Conservation (phyloP, 2,888 invertebrate genomes). For the Himalopsyche tibetana region DNA sequence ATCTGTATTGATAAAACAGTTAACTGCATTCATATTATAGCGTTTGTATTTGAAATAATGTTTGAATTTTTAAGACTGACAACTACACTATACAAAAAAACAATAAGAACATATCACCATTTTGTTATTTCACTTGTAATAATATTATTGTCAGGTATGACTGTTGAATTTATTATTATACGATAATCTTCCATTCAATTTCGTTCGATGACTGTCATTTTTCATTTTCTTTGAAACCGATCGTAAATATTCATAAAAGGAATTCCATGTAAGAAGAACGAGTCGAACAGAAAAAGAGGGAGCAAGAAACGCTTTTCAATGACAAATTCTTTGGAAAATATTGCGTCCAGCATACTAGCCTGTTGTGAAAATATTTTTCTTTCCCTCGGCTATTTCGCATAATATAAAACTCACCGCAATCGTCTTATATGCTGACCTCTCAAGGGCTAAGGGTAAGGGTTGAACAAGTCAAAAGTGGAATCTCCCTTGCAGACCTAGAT, state of each 20-base stretch:
- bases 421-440: constrained; percentile 52
- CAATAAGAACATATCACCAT: no score
- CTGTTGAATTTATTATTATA: constrained; percentile 4
- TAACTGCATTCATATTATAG: no score
- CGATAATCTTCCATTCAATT: constrained; percentile 49
- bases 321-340: constrained; percentile 62
- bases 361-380: constrained; percentile 56
- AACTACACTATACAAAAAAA: no score
- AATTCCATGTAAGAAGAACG: constrained; percentile 49
- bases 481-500: neutral
- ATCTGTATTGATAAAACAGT: no score
- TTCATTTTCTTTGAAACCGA: constrained; percentile 39
- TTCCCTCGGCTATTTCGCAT: constrained; percentile 45
- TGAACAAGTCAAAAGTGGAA: constrained; percentile 31
- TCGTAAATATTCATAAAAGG: constrained; percentile 59
- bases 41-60: no score
- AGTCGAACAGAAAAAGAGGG: constrained; percentile 11
- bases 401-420: constrained; percentile 53
- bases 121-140: neutral
- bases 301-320: constrained; percentile 44
- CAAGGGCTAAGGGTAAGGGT: constrained; percentile 36
- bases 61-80: no score
- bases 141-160: neutral
- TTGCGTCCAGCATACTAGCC: constrained; percentile 45
- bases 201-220: constrained; percentile 46